phyloP scores from a whole-genome alignment of 2,888 invertebrate species.

The Camponotus fellah region DNA sequence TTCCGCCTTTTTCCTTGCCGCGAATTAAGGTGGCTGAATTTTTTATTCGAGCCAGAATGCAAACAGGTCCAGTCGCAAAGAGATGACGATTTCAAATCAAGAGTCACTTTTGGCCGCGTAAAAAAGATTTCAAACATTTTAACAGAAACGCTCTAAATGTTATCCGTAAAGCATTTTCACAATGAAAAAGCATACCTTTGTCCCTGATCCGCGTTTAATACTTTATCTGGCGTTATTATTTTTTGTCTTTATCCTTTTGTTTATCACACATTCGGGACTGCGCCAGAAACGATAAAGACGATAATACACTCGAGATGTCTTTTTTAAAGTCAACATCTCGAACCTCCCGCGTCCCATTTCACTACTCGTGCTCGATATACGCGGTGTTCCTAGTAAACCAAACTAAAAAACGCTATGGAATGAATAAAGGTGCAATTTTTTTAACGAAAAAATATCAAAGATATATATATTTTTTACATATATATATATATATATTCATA shows the following conservation, averaged over 20 bases:
- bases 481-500: background rate
- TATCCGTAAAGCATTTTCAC: background rate
- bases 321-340: slow-evolving; percentile 39
- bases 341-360: slow-evolving; percentile 21
- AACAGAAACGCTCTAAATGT: background rate
- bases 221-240: slow-evolving; percentile 6
- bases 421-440: too few relatives aligned
- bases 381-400: background rate
- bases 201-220: background rate
- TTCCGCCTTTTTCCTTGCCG: slow-evolving; percentile 21
- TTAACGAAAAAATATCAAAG: too few relatives aligned
- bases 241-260: background rate
- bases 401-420: background rate
- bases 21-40: slow-evolving; percentile 25
- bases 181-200: background rate
- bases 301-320: slow-evolving; percentile 38
- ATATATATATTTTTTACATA: too few relatives aligned
- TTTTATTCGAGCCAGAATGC: background rate
- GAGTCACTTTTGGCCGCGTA: background rate
- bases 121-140: background rate
- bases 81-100: background rate
- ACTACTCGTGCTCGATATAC: background rate
- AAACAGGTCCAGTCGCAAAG: background rate
- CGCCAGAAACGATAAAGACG: slow-evolving; percentile 30
- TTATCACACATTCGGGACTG: slow-evolving; percentile 27